These are phyloP conservation scores for Ophion obscuratus DNA, from an alignment of 2,888 invertebrate genomes.

Conservation along the genomic window DNA sequence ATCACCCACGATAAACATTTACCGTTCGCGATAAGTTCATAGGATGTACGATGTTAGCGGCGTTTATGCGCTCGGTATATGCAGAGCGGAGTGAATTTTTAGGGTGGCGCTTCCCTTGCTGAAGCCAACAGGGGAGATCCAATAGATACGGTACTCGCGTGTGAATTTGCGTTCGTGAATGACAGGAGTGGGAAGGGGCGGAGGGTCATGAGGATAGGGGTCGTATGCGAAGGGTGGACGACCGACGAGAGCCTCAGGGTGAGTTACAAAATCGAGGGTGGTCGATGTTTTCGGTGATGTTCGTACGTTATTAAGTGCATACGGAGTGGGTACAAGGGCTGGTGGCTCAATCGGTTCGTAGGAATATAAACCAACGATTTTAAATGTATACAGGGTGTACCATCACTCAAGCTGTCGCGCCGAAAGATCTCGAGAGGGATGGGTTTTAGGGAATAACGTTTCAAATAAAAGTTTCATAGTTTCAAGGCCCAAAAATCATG, in stretches of 20 bases:
- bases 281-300: slow-evolving; percentile 69
- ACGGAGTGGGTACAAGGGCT: not conserved
- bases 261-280: slow-evolving; percentile 57
- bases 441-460: too few species aligned
- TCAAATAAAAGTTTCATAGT: too few species aligned
- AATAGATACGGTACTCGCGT: slow-evolving; percentile 44
- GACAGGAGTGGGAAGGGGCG: slow-evolving; percentile 8
- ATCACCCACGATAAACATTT: slow-evolving; percentile 21
- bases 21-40: slow-evolving; percentile 1
- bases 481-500: too few species aligned
- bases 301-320: slow-evolving; percentile 55
- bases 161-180: slow-evolving; percentile 51
- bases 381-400: too few species aligned
- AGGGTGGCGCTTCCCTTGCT: slow-evolving; percentile 42
- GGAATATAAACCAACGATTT: too few species aligned
- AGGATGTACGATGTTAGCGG: slow-evolving; percentile 17
- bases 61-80: slow-evolving; percentile 34
- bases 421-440: too few species aligned
- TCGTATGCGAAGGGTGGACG: slow-evolving; percentile 28
- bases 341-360: too few species aligned
- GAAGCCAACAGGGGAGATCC: slow-evolving; percentile 54
- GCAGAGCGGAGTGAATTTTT: slow-evolving; percentile 34
- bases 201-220: slow-evolving; percentile 23
- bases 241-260: slow-evolving; percentile 48
- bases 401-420: too few species aligned